A percentile compares a stretch with the other conserved stretches of the same genome.
These are phyloP conservation scores for Anthophora plumipes DNA, from an alignment of 2,888 invertebrate genomes.

Conservation along the genomic window DNA sequence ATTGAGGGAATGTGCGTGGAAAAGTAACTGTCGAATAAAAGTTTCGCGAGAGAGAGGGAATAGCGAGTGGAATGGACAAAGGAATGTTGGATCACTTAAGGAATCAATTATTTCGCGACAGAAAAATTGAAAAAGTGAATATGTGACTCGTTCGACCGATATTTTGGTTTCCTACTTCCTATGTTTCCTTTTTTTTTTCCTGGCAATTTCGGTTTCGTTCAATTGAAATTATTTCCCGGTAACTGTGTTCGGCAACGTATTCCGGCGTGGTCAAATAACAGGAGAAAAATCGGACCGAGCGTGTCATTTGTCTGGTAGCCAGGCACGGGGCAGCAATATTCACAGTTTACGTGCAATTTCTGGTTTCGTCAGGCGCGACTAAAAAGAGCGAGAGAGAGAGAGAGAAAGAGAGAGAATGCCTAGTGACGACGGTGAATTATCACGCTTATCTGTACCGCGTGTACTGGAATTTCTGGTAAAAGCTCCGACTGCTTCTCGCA, in stretches of 20 bases:
- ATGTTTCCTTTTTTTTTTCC: no score
- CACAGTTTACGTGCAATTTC: conserved; percentile 60
- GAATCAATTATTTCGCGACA: no score
- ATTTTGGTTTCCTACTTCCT: no score
- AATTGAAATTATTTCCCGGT: not conserved
- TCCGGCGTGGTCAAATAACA: not conserved
- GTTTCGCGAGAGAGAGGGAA: not conserved
- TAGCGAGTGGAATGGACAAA: no score
- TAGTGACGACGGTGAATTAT: conserved; percentile 59
- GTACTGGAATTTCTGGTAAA: conserved; percentile 57
- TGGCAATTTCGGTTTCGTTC: not conserved
- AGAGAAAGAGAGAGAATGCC: conserved; percentile 29
- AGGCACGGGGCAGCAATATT: conserved; percentile 38
- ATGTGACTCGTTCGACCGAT: no score
- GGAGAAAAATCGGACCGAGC: conserved; percentile 13
- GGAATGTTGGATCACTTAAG: no score
- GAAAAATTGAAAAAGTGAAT: no score
- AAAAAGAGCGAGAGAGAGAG: not conserved
- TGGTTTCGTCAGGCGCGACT: conserved; percentile 48
- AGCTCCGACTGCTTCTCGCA: conserved; percentile 32
- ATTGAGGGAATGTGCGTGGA: not conserved
- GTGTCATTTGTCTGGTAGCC: conserved; percentile 32
- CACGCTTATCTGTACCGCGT: conserved; percentile 54
- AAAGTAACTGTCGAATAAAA: not conserved
- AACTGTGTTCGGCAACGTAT: not conserved